Base-by-base conservation (phyloP, 2,797 vertebrate species). In the Lycodopsis pacificus region DNA sequence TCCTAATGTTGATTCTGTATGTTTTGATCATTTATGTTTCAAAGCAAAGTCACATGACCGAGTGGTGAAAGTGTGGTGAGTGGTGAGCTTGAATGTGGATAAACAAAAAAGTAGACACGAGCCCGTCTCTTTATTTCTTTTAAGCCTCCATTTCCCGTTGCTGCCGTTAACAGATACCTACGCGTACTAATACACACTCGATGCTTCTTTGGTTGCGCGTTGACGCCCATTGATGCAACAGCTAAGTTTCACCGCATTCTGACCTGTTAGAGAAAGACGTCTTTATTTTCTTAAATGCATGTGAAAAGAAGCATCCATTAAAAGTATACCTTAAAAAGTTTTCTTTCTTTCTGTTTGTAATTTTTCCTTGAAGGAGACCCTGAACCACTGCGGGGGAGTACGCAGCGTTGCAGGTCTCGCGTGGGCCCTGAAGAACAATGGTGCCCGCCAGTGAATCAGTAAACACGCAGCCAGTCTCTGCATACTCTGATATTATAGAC, bases 401-500 rank as follows among this genome's bases (percentile, higher is more conserved):
- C 2, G 30, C 53, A 46, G 48, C 64, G 62, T 71, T 61, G 77
- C 22, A 71, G 63, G 30, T 69, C 77, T 40, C 61, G 79, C 12
- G 22, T 65, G 82, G 79, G 65, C 27, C 11, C 38, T 7, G 0
- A 36, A 76, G 59, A 86, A 80, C 63, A 83, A 73, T 19, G 49
- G 56, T 9, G 12, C 46, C 73, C 7, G 53, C 32, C 53, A 8
- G 27, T 64, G 76, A 86, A 81, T 32, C 73, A 68, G 76, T 83
- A 68, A 82, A 84, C 73, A 79, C 22, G 44, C 61, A 56, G 59
- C 40, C 11, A 0, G 25, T 76, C 65, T 56, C 64, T 57, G 53
- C 34, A 34, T 57, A 68, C 27, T 49, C 42, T 63, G 27, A 65
- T 77, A 73, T 86, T 69, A 84, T 59, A 66, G 62, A 78, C 82